phyloP scores from a whole-genome alignment of 2,113 vertebrate genomes.

The human region DNA sequence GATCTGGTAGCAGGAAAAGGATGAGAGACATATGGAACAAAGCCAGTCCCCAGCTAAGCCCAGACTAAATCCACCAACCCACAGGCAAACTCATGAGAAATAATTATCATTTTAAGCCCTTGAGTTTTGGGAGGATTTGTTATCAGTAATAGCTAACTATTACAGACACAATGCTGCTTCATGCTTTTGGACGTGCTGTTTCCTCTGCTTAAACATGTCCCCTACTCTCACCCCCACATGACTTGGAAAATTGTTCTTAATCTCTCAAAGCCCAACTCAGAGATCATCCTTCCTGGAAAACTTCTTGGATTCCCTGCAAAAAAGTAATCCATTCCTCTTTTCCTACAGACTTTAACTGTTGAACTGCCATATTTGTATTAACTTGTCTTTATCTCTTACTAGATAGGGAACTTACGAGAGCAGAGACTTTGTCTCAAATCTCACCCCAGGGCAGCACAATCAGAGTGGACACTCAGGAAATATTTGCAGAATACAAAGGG shows the following conservation, averaged over 20 bases:
- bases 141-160: not conserved
- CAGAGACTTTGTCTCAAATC: not conserved
- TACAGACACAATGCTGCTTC: not conserved
- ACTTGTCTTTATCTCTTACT: not conserved
- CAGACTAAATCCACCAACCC: not conserved
- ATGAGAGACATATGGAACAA: not conserved
- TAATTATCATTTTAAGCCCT: not conserved
- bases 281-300: not conserved
- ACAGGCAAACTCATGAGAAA: not conserved
- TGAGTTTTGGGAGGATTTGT: not conserved
- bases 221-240: not conserved
- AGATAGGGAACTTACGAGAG: not conserved
- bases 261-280: not conserved
- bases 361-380: not conserved
- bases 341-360: not conserved
- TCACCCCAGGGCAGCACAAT: not conserved
- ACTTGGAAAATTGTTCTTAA: not conserved
- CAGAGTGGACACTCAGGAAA: slow-evolving; percentile 15
- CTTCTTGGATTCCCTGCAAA: not conserved
- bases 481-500: slow-evolving; percentile 37
- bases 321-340: not conserved
- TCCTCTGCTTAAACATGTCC: not conserved
- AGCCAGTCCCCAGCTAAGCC: not conserved
- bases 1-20: not conserved
- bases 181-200: not conserved